Percentiles rank a stretch among this genome's conserved stretches.
phyloP scores from a whole-genome alignment of 2,113 vertebrate genomes.

The Epinephelus fuscoguttatus region DNA sequence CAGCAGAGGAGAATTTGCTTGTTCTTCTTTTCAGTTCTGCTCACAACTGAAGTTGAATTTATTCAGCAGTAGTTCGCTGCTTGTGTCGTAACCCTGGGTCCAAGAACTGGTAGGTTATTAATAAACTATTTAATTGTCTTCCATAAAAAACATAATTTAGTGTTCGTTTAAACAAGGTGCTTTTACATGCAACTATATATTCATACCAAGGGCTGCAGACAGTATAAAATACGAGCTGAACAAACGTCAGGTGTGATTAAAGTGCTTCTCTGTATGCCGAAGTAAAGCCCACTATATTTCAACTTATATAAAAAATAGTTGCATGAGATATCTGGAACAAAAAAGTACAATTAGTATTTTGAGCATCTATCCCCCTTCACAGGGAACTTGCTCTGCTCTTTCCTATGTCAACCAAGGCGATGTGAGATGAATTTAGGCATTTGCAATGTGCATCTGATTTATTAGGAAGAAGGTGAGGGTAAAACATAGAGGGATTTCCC shows the following conservation, averaged over 20 bases:
- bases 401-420: slow-evolving; percentile 64
- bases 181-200: not conserved
- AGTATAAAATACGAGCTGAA: not conserved
- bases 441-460: slow-evolving; percentile 85
- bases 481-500: slow-evolving; percentile 84
- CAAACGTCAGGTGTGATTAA: not conserved
- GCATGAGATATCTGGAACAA: slow-evolving; percentile 25
- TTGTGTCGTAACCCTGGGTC: slow-evolving; percentile 55
- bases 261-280: not conserved
- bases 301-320: slow-evolving; percentile 28
- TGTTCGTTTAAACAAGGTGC: not conserved
- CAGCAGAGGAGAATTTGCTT: slow-evolving; percentile 54
- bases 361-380: slow-evolving; percentile 52
- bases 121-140: not conserved
- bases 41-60: slow-evolving; percentile 53
- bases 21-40: slow-evolving; percentile 52
- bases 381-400: slow-evolving; percentile 55
- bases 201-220: not conserved
- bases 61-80: slow-evolving; percentile 53
- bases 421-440: slow-evolving; percentile 76
- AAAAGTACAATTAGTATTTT: slow-evolving; percentile 68
- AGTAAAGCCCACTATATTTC: slow-evolving; percentile 14
- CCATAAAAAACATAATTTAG: not conserved
- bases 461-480: slow-evolving; percentile 79
- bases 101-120: not conserved